Evolutionary conservation across 53 echinoderm and acorn worm species (phyloP).

Genomic region (Apostichopus leukothele): DNA sequence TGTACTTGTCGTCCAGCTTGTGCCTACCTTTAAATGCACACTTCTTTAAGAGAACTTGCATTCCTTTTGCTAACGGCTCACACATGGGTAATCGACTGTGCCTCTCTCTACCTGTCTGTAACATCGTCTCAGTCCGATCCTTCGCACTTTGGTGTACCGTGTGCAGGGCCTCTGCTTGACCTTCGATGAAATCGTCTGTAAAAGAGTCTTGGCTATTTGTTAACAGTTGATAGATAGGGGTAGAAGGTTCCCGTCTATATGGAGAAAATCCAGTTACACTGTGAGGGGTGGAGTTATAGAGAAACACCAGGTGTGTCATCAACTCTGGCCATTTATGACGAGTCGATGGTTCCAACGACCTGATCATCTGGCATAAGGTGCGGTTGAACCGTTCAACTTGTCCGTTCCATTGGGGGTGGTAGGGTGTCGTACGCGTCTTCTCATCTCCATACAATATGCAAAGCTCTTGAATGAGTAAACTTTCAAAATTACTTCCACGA

Average conservation of each 20-base stretch:
- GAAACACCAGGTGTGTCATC: conserved; percentile 43
- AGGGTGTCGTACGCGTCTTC: conserved; percentile 52
- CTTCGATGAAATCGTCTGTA: conserved; percentile 37
- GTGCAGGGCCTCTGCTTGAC: conserved; percentile 37
- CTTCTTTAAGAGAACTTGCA: not conserved
- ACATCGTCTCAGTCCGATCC: not conserved
- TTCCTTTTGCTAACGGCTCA: not conserved
- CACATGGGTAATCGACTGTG: not conserved
- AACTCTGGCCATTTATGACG: conserved; percentile 55
- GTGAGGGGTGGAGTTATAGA: conserved; percentile 65
- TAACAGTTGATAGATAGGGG: conserved; percentile 50
- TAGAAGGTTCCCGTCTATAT: conserved; percentile 37
- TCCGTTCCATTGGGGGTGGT: conserved; percentile 56
- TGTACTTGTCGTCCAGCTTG: not conserved
- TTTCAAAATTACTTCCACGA: conserved; percentile 50
- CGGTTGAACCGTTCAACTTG: conserved; percentile 48
- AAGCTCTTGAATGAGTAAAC: conserved; percentile 35
- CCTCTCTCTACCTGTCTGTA: not conserved
- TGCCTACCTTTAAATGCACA: not conserved
- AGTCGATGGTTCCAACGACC: conserved; percentile 34
- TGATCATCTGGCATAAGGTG: conserved; percentile 47
- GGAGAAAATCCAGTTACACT: conserved; percentile 49
- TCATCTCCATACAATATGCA: conserved; percentile 40
- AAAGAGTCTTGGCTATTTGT: conserved; percentile 25
- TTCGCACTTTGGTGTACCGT: conserved; percentile 17